A percentile compares a stretch with the other conserved stretches of the same genome.
Evolutionary conservation across 2,888 invertebrate species (phyloP).

Genomic region (Plagodis pulveraria): DNA sequence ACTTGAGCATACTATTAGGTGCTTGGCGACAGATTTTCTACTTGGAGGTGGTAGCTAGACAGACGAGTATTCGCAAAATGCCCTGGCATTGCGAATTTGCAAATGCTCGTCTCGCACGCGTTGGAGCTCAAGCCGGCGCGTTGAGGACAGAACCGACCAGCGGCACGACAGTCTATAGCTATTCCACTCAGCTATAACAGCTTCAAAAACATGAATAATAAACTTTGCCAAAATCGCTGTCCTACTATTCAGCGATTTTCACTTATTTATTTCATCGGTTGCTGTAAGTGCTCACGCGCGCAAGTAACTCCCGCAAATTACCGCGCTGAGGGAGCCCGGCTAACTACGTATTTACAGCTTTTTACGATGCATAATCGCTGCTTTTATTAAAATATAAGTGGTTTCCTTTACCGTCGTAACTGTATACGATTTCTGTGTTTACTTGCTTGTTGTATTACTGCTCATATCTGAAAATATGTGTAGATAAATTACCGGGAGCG

Average conservation of each 20-base stretch:
- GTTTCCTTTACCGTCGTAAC: conserved; percentile 71
- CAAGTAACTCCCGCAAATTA: conserved; percentile 54
- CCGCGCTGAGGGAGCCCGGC: conserved; percentile 59
- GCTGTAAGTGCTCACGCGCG: conserved; percentile 13
- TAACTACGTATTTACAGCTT: conserved; percentile 80
- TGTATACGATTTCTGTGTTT: conserved; percentile 33
- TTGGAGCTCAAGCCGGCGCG: no score
- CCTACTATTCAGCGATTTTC: conserved; percentile 5
- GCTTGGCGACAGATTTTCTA: no score
- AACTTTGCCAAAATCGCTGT: neutral
- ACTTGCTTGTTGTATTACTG: conserved; percentile 20
- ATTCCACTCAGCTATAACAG: neutral
- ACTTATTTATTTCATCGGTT: conserved; percentile 27
- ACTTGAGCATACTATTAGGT: no score
- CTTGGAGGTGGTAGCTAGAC: no score
- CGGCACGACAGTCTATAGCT: no score
- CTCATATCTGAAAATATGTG: neutral
- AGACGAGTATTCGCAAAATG: no score
- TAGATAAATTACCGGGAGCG: no score
- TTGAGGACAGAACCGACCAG: no score
- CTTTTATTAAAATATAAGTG: conserved; percentile 82
- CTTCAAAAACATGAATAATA: neutral
- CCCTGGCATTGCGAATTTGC: no score
- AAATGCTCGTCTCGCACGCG: no score
- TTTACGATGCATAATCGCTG: conserved; percentile 80